phyloP scores from a whole-genome alignment of 2,113 vertebrate species.

The Tyrannus savana region DNA sequence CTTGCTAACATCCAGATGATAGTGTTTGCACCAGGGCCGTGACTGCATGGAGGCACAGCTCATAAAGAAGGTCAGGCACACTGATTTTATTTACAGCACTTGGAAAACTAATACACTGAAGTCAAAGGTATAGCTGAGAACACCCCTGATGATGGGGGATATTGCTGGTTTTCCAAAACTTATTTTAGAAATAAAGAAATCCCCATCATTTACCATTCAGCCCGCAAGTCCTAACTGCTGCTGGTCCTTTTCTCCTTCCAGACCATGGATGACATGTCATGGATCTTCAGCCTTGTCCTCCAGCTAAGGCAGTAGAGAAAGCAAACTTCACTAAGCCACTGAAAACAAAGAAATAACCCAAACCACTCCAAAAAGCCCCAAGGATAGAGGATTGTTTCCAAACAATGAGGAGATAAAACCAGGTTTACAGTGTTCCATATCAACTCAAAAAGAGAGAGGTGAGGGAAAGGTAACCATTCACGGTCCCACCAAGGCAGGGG shows the following conservation, averaged over 20 bases:
- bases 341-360: background rate
- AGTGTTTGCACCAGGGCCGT: background rate
- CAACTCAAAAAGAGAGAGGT: background rate
- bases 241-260: background rate
- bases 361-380: background rate
- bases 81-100: background rate
- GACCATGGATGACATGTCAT: background rate
- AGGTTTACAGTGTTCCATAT: background rate
- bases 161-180: background rate
- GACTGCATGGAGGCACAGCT: background rate
- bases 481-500: accelerated
- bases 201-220: background rate
- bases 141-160: background rate
- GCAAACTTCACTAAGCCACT: background rate
- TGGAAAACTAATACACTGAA: background rate
- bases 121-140: background rate
- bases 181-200: background rate
- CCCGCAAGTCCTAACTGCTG: background rate
- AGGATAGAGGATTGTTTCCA: background rate
- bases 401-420: background rate
- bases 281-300: background rate
- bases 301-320: background rate
- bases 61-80: background rate
- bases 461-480: background rate
- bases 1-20: background rate